Conservation (phyloP, 2,113 vertebrate genomes). For the Microcebus murinus region DNA sequence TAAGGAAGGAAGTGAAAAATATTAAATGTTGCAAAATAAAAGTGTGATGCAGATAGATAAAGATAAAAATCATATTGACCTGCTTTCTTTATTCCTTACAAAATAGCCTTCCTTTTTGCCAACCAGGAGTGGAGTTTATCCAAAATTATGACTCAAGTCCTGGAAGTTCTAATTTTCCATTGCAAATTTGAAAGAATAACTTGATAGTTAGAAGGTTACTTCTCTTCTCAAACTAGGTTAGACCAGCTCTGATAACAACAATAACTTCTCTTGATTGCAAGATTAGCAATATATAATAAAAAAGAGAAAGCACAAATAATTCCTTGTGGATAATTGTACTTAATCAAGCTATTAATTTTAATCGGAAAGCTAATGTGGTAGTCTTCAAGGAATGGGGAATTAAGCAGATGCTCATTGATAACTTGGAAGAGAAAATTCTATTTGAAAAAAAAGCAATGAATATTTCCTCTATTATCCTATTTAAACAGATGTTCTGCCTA, state of each 20-base stretch:
- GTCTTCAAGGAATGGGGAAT: slow-evolving; percentile 74
- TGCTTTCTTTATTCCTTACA: neutral
- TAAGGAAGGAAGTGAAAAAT: neutral
- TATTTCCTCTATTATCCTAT: slow-evolving; percentile 79
- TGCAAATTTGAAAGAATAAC: neutral
- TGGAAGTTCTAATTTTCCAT: neutral
- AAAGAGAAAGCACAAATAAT: slow-evolving; percentile 40
- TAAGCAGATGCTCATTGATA: slow-evolving; percentile 78
- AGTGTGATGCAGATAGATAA: neutral
- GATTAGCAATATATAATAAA: slow-evolving; percentile 46
- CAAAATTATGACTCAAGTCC: neutral
- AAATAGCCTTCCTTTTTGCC: neutral
- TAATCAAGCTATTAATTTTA: slow-evolving; percentile 60
- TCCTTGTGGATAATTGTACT: slow-evolving; percentile 61
- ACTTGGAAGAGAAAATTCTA: slow-evolving; percentile 72
- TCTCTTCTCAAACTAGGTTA: neutral
- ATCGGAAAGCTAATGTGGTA: slow-evolving; percentile 55
- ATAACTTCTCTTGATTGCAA: slow-evolving; percentile 39
- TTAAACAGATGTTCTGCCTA: slow-evolving; percentile 86
- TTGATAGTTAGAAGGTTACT: neutral
- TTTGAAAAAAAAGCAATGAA: slow-evolving; percentile 77
- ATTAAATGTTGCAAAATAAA: neutral
- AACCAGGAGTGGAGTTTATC: neutral
- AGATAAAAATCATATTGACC: neutral
- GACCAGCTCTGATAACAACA: neutral